phyloP scores from a whole-genome alignment of 2,888 invertebrate species.

The Lepidocyrtinus sp. region DNA sequence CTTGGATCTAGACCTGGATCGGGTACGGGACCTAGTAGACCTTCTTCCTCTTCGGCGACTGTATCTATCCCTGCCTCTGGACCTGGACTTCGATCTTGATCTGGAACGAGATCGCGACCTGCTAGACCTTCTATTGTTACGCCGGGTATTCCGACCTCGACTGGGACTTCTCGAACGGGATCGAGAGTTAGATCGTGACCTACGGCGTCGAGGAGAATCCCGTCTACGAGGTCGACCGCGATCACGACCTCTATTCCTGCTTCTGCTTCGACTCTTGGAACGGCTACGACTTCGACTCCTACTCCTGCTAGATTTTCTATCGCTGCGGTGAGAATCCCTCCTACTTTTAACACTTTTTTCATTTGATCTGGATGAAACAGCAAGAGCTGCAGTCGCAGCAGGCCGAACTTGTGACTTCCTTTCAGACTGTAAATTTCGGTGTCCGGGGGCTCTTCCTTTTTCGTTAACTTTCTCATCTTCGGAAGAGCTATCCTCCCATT shows the following conservation, averaged over 20 bases:
- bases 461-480: constrained; percentile 58
- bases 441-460: no score
- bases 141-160: no score
- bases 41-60: constrained; percentile 13
- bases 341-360: neutral
- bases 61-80: constrained; percentile 15
- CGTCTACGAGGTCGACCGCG: constrained; percentile 26
- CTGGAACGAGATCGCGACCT: constrained; percentile 14
- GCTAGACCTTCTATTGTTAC: no score
- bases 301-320: constrained; percentile 5
- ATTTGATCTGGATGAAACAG: neutral
- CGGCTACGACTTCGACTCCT: neutral
- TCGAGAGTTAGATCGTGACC: constrained; percentile 16
- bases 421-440: no score
- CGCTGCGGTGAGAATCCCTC: constrained; percentile 24
- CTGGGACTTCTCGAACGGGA: constrained; percentile 38
- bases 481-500: constrained; percentile 66
- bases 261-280: constrained; percentile 27
- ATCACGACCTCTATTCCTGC: constrained; percentile 31
- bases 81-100: constrained; percentile 31
- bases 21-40: neutral
- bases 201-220: constrained; percentile 13
- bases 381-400: neutral
- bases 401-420: no score
- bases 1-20: constrained; percentile 30